Evolutionary conservation across 2,113 vertebrate species (phyloP).

Genomic region (Bettongia penicillata): DNA sequence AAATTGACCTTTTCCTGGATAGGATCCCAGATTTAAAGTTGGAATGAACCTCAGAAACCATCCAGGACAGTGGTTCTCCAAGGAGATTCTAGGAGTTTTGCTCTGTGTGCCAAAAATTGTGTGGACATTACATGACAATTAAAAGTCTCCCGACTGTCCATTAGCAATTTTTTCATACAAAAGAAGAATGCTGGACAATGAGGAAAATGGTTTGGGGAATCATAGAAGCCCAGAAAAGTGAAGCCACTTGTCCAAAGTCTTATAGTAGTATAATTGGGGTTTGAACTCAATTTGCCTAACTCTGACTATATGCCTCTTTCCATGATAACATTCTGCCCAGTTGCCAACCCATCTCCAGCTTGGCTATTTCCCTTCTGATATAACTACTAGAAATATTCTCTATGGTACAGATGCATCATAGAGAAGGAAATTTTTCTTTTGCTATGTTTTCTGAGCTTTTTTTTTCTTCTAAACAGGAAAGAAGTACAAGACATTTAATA

Average conservation of each 20-base stretch:
- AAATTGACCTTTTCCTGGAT: neutral
- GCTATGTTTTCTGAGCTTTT: slow-evolving; percentile 31
- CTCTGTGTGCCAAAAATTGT: neutral
- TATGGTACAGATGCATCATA: neutral
- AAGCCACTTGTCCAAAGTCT: neutral
- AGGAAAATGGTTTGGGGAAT: neutral
- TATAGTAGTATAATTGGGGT: neutral
- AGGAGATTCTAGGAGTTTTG: neutral
- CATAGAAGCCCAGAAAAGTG: neutral
- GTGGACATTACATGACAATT: neutral
- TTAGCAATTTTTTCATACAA: neutral
- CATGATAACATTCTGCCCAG: neutral
- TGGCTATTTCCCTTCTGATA: neutral
- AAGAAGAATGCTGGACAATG: neutral
- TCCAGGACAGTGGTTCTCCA: neutral
- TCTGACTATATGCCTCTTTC: neutral
- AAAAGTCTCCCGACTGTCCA: neutral
- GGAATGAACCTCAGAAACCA: neutral
- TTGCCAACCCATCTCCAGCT: neutral
- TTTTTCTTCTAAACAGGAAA: slow-evolving; percentile 31
- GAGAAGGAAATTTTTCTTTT: neutral
- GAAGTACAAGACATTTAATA: slow-evolving; percentile 34
- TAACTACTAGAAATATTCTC: neutral
- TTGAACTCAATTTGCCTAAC: neutral
- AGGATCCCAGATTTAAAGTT: neutral